Percentiles rank a stretch among this genome's conserved stretches.
Conservation (phyloP, 2,113 vertebrate species). For the Psilopsiagon aurifrons region DNA sequence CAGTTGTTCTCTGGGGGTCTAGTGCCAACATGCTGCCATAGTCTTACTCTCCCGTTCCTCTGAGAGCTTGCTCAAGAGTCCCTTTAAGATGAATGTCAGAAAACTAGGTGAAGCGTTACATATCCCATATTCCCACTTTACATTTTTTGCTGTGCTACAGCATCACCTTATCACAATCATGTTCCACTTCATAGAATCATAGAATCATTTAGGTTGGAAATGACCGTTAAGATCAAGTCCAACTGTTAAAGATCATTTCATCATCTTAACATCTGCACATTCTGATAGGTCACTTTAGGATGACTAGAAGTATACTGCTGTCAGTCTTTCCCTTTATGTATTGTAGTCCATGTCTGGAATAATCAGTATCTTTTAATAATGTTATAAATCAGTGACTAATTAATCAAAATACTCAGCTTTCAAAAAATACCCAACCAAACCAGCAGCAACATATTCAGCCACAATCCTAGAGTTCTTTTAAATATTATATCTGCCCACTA, state of each 20-base stretch:
- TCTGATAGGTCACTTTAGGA: not conserved
- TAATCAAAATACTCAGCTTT: not conserved
- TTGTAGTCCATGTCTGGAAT: not conserved
- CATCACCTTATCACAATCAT: not conserved
- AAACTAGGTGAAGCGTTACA: not conserved
- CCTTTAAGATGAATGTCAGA: not conserved
- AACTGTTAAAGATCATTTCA: not conserved
- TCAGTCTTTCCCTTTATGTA: not conserved
- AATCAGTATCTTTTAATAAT: not conserved
- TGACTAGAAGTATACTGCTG: not conserved
- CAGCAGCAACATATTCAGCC: not conserved
- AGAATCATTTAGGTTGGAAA: not conserved
- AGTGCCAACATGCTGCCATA: not conserved
- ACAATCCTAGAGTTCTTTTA: not conserved
- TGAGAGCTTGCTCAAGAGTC: not conserved
- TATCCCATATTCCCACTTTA: not conserved
- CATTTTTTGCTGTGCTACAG: not conserved
- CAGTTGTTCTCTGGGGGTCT: not conserved
- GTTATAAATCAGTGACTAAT: not conserved
- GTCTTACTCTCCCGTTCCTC: not conserved
- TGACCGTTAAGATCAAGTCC: not conserved
- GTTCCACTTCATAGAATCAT: not conserved
- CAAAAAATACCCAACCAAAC: not conserved
- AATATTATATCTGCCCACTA: not conserved
- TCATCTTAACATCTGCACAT: not conserved